Evolutionary conservation across 2,113 vertebrate species (phyloP).

Genomic region (Zosterops borbonicus): DNA sequence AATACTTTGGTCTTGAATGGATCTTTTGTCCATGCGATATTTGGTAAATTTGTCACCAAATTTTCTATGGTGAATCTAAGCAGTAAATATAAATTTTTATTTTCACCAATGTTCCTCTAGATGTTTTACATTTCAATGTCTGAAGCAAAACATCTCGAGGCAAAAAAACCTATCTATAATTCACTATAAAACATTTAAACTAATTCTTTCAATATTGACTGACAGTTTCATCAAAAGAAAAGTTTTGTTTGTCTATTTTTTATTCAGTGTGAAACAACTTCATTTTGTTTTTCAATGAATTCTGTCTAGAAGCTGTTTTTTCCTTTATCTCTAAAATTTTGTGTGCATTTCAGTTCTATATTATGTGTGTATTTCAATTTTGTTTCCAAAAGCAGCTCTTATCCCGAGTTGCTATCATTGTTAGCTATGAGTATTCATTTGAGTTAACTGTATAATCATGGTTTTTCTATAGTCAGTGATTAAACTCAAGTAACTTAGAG

Average conservation of each 20-base stretch:
- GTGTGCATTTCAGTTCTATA: background rate
- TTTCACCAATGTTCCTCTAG: background rate
- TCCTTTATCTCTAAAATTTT: background rate
- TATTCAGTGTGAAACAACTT: background rate
- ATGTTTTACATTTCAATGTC: background rate
- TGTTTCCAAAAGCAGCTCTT: background rate
- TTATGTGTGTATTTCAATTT: background rate
- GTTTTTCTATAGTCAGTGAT: background rate
- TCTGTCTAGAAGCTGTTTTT: background rate
- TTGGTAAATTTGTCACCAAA: background rate
- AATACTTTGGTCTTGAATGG: background rate
- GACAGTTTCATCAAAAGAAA: background rate
- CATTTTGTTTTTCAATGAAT: background rate
- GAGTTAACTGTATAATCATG: background rate
- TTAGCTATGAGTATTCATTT: background rate
- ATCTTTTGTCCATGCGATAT: background rate
- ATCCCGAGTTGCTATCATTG: fast-evolving
- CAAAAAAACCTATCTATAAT: background rate
- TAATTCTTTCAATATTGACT: background rate
- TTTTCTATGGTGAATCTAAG: background rate
- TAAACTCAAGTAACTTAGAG: background rate
- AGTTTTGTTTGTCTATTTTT: background rate
- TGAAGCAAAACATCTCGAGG: background rate
- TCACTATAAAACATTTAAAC: background rate
- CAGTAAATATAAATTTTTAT: background rate